A percentile compares a stretch with the other conserved stretches of the same genome.
Evolutionary conservation across 2,888 invertebrate species (phyloP).

Genomic region (Himalopsyche tibetana): DNA sequence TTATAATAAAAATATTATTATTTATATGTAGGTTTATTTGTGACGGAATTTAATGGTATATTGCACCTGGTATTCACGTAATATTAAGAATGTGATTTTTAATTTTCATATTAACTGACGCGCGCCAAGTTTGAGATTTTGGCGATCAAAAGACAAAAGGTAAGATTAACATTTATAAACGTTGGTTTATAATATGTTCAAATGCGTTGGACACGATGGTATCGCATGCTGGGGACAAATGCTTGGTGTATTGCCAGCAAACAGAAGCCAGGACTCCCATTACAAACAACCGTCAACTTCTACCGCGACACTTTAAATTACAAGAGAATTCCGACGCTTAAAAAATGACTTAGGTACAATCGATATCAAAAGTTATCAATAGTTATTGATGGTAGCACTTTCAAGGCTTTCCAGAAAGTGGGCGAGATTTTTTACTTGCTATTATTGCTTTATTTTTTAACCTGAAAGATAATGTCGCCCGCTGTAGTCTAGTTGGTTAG

Average conservation of each 20-base stretch:
- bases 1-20: too few species aligned
- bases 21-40: too few species aligned
- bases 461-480: not conserved
- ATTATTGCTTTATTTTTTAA: not conserved
- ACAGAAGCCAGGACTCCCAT: conserved; percentile 27
- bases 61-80: not conserved
- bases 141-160: conserved; percentile 32
- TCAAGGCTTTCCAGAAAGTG: not conserved
- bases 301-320: conserved; percentile 26
- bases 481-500: too few species aligned
- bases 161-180: conserved; percentile 9
- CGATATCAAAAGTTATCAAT: conserved; percentile 2
- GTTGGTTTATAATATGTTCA: conserved; percentile 15
- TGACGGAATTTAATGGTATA: not conserved
- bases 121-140: conserved; percentile 4
- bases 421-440: conserved; percentile 2
- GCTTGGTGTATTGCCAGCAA: conserved; percentile 16
- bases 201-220: conserved; percentile 21
- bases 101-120: not conserved
- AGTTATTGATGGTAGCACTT: not conserved
- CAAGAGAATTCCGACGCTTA: conserved; percentile 13
- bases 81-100: not conserved
- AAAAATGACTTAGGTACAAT: conserved; percentile 11
- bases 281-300: conserved; percentile 34
- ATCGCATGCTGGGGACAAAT: conserved; percentile 30